A percentile compares a stretch with the other conserved stretches of the same genome.
phyloP scores from a whole-genome alignment of 2,797 vertebrate genomes.

The Bradypus variegatus region DNA sequence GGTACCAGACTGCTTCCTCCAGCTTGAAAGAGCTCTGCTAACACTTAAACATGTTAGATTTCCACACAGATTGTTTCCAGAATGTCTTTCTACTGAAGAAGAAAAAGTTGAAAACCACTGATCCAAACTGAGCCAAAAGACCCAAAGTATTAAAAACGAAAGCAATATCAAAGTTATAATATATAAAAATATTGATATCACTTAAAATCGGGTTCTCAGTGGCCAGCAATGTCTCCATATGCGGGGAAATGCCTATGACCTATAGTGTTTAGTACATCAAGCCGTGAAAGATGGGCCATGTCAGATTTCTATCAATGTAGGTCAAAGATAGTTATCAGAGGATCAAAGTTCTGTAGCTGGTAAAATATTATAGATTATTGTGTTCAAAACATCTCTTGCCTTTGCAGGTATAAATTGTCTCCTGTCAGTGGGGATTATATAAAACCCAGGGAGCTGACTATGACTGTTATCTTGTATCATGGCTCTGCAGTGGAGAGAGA shows the following conservation, averaged over 20 bases:
- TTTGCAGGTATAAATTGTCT: slow-evolving; percentile 78
- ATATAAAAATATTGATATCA: neutral
- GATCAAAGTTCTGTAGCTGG: neutral
- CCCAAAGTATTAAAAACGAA: neutral
- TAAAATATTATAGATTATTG: neutral
- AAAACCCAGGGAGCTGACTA: slow-evolving; percentile 76
- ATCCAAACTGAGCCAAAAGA: neutral
- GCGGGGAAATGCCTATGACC: neutral
- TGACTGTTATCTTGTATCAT: slow-evolving; percentile 84
- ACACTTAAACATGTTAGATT: neutral
- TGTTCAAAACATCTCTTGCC: neutral
- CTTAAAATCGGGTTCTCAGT: neutral
- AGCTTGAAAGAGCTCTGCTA: neutral
- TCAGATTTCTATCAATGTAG: neutral
- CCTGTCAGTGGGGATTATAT: slow-evolving; percentile 84
- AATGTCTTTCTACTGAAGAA: neutral
- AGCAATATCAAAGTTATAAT: neutral
- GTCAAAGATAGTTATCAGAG: neutral
- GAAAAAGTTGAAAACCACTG: neutral
- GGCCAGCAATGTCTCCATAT: neutral
- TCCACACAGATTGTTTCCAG: neutral
- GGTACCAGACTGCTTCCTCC: neutral
- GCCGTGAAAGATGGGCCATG: neutral
- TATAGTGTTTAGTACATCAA: neutral
- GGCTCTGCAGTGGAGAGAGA: slow-evolving; percentile 90